Conservation (phyloP, 2,888 invertebrate species). For the Polia nebulosa region DNA sequence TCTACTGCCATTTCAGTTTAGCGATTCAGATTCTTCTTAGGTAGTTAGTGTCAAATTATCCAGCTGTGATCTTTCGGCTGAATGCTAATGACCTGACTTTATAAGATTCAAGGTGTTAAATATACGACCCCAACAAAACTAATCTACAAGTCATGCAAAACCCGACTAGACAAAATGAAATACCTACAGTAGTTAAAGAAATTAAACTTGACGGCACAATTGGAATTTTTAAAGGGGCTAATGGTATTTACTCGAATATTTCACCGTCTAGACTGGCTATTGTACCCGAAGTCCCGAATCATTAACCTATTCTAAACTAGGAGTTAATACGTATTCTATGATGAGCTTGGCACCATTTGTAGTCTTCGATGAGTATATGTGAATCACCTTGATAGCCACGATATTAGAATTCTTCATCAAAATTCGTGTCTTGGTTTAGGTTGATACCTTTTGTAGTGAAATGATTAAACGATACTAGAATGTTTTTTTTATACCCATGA, state of each 20-base stretch:
- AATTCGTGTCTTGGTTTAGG: slow-evolving; percentile 6
- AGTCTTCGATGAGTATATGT: slow-evolving; percentile 12
- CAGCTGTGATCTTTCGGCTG: no score
- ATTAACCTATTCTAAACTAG: slow-evolving; percentile 19
- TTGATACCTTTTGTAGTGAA: slow-evolving; percentile 1
- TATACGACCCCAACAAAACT: not conserved
- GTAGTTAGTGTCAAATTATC: no score
- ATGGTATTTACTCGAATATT: slow-evolving; percentile 21
- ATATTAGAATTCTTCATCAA: slow-evolving; percentile 1
- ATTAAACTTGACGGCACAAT: slow-evolving; percentile 11
- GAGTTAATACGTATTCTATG: slow-evolving; percentile 18
- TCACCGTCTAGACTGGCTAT: slow-evolving; percentile 36
- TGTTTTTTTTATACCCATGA: no score
- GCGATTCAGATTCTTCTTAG: no score
- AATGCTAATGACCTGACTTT: not conserved
- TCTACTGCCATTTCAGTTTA: no score
- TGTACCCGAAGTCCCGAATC: slow-evolving; percentile 29
- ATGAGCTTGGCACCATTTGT: slow-evolving; percentile 18
- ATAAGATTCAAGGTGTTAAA: not conserved
- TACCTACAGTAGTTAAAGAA: slow-evolving; percentile 8
- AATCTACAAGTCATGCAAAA: slow-evolving; percentile 11
- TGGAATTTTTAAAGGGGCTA: slow-evolving; percentile 42
- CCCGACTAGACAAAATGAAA: slow-evolving; percentile 8
- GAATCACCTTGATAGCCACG: not conserved
- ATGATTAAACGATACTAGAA: not conserved